phyloP scores from a whole-genome alignment of 2,888 invertebrate species.

The Pammene aurita region DNA sequence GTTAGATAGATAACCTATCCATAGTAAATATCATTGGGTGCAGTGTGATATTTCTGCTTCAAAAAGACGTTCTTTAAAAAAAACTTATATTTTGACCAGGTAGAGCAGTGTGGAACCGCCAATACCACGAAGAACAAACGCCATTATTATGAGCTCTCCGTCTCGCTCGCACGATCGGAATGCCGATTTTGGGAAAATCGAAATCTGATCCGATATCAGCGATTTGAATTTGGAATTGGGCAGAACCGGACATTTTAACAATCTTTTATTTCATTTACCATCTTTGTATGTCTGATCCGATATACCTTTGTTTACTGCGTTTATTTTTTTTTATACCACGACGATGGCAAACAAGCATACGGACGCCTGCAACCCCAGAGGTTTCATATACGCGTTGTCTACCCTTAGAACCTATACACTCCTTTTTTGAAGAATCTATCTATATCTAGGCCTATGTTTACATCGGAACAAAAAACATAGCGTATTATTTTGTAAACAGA shows the following conservation, averaged over 20 bases:
- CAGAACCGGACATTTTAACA: not conserved
- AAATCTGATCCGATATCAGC: conserved; percentile 36
- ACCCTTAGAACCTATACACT: too few relatives aligned
- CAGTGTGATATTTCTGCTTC: too few relatives aligned
- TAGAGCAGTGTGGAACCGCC: conserved; percentile 1
- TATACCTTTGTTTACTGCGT: not conserved
- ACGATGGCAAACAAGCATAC: too few relatives aligned
- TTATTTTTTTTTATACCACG: not conserved
- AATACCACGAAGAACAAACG: conserved; percentile 30
- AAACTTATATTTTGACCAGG: not conserved
- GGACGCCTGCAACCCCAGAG: too few relatives aligned
- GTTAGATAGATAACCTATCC: too few relatives aligned
- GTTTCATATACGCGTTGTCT: too few relatives aligned
- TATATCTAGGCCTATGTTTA: too few relatives aligned
- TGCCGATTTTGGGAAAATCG: conserved; percentile 41
- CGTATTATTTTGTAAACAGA: too few relatives aligned
- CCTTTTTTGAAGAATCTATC: too few relatives aligned
- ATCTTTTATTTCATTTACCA: conserved; percentile 1
- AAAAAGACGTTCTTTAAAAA: not conserved
- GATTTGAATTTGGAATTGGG: conserved; percentile 21
- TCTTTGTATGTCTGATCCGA: not conserved
- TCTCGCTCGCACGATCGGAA: conserved; percentile 41
- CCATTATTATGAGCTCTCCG: conserved; percentile 39
- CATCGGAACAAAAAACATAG: too few relatives aligned
- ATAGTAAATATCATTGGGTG: too few relatives aligned